Evolutionary conservation across 2,797 vertebrate species (phyloP).

Genomic region (Brachyrhaphis roseni): DNA sequence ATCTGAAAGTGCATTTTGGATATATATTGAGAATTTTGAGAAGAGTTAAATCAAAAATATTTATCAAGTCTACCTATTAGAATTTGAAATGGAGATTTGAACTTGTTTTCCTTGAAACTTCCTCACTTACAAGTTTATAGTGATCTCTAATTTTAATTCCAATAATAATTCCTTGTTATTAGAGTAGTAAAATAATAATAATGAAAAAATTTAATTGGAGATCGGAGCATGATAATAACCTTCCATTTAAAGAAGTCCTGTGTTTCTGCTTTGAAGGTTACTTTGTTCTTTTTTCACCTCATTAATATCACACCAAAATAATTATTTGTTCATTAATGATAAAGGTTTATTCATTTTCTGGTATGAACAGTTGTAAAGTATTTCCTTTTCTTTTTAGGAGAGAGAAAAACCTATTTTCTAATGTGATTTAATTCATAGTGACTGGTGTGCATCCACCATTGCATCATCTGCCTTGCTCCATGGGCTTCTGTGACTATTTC

Average conservation of each 20-base stretch:
- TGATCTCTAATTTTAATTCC: neutral
- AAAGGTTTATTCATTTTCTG: neutral
- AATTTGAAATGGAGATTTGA: too few species aligned
- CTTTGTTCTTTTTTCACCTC: neutral
- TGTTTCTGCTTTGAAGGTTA: neutral
- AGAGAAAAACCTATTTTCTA: slow-evolving; percentile 7
- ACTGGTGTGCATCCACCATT: slow-evolving; percentile 27
- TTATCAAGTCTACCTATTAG: too few species aligned
- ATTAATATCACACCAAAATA: slow-evolving; percentile 14
- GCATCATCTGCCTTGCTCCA: slow-evolving; percentile 29
- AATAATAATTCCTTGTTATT: neutral
- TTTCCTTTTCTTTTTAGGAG: neutral
- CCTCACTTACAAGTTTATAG: too few species aligned
- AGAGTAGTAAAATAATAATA: neutral
- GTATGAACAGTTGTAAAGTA: neutral
- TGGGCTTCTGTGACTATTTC: slow-evolving; percentile 20
- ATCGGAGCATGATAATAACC: neutral
- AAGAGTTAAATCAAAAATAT: neutral
- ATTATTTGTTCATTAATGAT: neutral
- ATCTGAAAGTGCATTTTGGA: neutral
- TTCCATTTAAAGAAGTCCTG: neutral
- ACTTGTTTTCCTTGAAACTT: too few species aligned
- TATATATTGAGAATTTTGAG: neutral
- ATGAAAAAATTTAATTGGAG: neutral
- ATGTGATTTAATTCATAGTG: slow-evolving; percentile 35